A percentile compares a stretch with the other conserved stretches of the same genome.
Conservation (phyloP, 2,888 invertebrate species). For the Dryococelus australis region DNA sequence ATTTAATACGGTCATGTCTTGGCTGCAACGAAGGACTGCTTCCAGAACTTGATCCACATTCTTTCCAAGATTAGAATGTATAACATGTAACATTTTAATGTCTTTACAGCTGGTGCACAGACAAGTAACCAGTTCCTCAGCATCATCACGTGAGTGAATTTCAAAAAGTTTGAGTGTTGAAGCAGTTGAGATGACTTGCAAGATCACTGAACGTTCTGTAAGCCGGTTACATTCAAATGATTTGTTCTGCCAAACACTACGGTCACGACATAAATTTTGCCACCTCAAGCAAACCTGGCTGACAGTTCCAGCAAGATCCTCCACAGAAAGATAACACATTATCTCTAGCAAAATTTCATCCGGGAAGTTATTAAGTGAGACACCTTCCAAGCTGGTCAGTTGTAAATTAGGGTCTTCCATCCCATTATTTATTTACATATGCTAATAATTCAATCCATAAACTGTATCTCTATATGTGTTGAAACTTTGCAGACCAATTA, state of each 20-base stretch:
- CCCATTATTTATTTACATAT: background rate
- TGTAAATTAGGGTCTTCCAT: background rate
- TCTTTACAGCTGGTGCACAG: conserved; percentile 25
- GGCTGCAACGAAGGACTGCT: conserved; percentile 20
- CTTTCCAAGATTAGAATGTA: background rate
- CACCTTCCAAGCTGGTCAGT: too few species aligned
- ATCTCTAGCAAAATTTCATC: background rate
- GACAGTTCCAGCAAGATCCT: background rate
- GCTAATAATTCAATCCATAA: background rate
- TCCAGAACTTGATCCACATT: background rate
- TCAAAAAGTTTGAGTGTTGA: conserved; percentile 19
- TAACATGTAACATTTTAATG: background rate
- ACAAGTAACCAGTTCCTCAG: background rate
- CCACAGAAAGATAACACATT: conserved; percentile 3
- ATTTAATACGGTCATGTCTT: conserved; percentile 3
- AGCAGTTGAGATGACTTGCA: background rate
- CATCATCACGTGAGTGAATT: conserved; percentile 27
- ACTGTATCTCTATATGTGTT: background rate
- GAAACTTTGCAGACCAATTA: background rate
- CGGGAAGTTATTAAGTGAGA: background rate
- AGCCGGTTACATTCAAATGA: background rate
- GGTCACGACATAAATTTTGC: background rate
- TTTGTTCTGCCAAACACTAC: background rate
- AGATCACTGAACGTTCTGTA: background rate
- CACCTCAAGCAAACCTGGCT: background rate